Evolutionary conservation across 2,113 vertebrate genomes (phyloP).

Genomic region (Percina caprodes): DNA sequence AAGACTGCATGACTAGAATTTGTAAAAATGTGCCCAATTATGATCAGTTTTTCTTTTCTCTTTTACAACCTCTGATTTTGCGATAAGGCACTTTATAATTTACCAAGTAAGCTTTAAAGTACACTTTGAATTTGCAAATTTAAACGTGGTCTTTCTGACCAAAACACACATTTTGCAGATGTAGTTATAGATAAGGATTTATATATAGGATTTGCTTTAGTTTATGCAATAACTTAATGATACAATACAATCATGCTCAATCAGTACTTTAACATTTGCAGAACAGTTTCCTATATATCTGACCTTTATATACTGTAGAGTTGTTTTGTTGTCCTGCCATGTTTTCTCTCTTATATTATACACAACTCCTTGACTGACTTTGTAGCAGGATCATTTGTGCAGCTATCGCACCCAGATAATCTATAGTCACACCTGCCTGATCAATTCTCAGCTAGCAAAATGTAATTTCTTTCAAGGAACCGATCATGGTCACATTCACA

Average conservation of each 20-base stretch:
- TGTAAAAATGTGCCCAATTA: not conserved
- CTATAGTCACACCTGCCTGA: not conserved
- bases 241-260: too few species aligned
- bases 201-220: too few species aligned
- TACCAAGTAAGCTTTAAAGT: constrained; percentile 3
- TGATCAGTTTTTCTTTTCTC: not conserved
- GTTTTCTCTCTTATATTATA: not conserved
- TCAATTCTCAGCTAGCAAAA: not conserved
- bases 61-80: not conserved
- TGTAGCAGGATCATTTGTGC: not conserved
- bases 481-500: not conserved
- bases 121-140: not conserved
- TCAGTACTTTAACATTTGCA: not conserved
- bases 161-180: not conserved
- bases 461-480: not conserved
- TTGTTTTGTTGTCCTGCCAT: not conserved
- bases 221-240: not conserved
- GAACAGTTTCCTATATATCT: not conserved
- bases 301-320: not conserved
- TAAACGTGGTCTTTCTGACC: too few species aligned
- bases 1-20: not conserved
- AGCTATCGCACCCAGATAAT: not conserved
- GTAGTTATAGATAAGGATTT: too few species aligned
- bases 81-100: not conserved
- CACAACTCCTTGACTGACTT: constrained; percentile 7